phyloP scores from a whole-genome alignment of 35 echinoderm and acorn worm species.

The Patiria miniata region DNA sequence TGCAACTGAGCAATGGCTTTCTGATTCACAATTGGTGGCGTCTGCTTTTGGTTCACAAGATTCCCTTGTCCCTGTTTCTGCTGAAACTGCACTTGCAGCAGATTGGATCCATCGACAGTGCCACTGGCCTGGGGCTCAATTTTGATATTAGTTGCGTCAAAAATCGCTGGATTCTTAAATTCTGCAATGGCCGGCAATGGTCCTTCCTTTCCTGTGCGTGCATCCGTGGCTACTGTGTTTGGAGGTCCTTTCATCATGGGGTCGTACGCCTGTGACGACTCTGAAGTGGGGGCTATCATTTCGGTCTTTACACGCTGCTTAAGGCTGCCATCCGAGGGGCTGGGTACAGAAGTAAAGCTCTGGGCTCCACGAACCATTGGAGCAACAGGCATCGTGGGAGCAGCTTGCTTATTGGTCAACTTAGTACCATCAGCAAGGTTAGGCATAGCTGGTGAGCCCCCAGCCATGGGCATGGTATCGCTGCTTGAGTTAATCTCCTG shows the following conservation, averaged over 20 bases:
- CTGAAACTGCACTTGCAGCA: background rate
- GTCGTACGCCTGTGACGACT: constrained; percentile 42
- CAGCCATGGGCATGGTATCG: background rate
- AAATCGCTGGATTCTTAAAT: constrained; percentile 29
- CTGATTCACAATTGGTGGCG: constrained; percentile 15
- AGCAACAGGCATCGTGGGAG: constrained; percentile 19
- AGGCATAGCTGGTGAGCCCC: background rate
- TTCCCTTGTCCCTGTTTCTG: background rate
- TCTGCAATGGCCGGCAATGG: constrained; percentile 58
- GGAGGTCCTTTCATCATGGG: constrained; percentile 63
- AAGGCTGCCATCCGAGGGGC: background rate
- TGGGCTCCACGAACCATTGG: background rate
- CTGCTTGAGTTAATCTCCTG: background rate
- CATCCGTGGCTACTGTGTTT: constrained; percentile 70
- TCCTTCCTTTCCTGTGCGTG: constrained; percentile 36
- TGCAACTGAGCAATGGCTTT: constrained; percentile 16
- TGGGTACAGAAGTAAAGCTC: background rate
- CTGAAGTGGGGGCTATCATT: background rate
- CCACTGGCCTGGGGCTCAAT: constrained; percentile 34
- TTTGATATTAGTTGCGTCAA: constrained; percentile 31
- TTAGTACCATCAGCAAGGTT: background rate
- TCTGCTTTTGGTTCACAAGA: constrained; percentile 9
- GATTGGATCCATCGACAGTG: background rate
- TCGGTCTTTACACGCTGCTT: constrained; percentile 18
- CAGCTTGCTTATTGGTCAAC: background rate